Conservation (phyloP, 2,113 vertebrate species). For the Nothoprocta pentlandii region DNA sequence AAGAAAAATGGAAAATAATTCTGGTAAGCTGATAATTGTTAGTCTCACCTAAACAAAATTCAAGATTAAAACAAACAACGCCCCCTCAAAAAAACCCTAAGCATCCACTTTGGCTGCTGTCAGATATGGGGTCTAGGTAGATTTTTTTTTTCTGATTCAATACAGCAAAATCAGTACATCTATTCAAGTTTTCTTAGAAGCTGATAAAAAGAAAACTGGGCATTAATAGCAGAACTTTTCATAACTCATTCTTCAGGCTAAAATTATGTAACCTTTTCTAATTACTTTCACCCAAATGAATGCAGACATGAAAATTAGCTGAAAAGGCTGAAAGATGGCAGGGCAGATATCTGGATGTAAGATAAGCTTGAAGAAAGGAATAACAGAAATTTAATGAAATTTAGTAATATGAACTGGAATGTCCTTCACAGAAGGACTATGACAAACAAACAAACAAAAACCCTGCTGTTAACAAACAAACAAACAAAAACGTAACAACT, state of each 20-base stretch:
- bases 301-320: conserved; percentile 4
- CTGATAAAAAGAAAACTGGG: not conserved
- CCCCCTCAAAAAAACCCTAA: not conserved
- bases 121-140: not conserved
- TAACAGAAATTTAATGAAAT: not conserved
- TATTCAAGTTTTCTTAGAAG: not conserved
- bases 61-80: not conserved
- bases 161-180: not conserved
- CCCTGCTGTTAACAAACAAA: not conserved
- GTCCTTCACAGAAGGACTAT: not conserved
- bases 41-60: not conserved
- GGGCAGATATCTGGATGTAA: not conserved
- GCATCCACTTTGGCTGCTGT: not conserved
- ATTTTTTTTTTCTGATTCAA: not conserved
- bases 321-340: not conserved
- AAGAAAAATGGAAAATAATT: not conserved
- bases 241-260: not conserved
- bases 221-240: not conserved
- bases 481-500: not conserved
- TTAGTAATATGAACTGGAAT: not conserved
- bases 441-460: conserved; percentile 27
- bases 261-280: conserved; percentile 32
- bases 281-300: not conserved
- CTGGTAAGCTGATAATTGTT: not conserved
- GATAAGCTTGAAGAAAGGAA: not conserved